Evolutionary conservation across 2,888 invertebrate species (phyloP), one percentile per base, ranked within the genome.

Genomic region (Dicycla oo): DNA sequence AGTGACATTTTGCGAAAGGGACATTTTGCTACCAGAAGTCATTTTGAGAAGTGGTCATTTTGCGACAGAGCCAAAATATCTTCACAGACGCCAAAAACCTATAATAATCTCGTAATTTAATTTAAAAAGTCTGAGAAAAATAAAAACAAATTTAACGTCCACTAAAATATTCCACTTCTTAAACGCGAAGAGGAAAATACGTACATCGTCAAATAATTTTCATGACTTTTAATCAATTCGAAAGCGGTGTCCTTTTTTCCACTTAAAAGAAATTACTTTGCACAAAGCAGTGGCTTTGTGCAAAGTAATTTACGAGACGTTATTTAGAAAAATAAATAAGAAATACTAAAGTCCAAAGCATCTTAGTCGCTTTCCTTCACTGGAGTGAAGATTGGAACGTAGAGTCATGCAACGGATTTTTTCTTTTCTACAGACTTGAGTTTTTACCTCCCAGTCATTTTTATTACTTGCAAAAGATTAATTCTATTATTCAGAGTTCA

Each of bases 271-370:
- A 86, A 86, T 83, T 82, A 81, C 81, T 83, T 83, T n/a, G n/a
- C n/a, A n/a, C n/a, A n/a, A n/a, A n/a, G n/a, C n/a, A n/a, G n/a
- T n/a, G n/a, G n/a, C n/a, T n/a, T 82, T 73, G 53, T 69, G 77
- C 66, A 83, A 82, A 85, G 69, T 67, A 73, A 38, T 57, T 70
- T 72, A 47, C 56, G 58, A 56, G 73, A 81, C 69, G 76, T 82
- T 85, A 78, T 83, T 81, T 86, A 81, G 81, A 75, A 74, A 75
- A 82, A 80, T 83, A 85, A 86, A 87, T 82, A 86, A 86, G 80
- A 84, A 86, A 88, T 85, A 82, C 81, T 83, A 62, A 79, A 79
- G 58, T 82, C 75, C 76, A 76, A 83, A 83, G 78, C 77, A 73
- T 80, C 61, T 78, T 69, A 76, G 76, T 70, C 64, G 67, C 60